phyloP scores from a whole-genome alignment of 2,888 invertebrate genomes.

The Alloplasta piceator region DNA sequence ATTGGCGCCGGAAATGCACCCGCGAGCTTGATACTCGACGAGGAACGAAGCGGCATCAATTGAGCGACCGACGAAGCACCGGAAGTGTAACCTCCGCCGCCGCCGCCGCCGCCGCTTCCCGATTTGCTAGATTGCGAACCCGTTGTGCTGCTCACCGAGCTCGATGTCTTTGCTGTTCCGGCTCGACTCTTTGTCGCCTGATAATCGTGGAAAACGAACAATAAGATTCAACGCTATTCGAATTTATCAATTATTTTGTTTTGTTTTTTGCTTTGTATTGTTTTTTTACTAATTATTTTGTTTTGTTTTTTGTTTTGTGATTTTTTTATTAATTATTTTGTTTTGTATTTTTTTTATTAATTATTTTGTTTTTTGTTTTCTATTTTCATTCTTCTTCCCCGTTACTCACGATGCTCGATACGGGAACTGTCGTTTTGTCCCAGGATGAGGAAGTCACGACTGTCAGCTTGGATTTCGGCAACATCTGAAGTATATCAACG shows the following conservation, averaged over 20 bases:
- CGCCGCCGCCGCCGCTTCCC: constrained; percentile 34
- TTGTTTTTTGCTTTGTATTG: too few species aligned
- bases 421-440: constrained; percentile 85
- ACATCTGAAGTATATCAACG: constrained; percentile 92
- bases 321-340: background rate
- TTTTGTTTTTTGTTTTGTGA: too few species aligned
- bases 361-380: too few species aligned
- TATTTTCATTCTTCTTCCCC: too few species aligned
- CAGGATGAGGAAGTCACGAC: constrained; percentile 85
- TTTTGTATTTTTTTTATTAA: too few species aligned
- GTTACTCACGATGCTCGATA: constrained; percentile 82
- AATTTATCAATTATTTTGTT: too few species aligned
- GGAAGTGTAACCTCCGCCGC: constrained; percentile 68
- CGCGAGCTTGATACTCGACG: constrained; percentile 78
- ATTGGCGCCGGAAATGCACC: constrained; percentile 79
- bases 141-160: constrained; percentile 73
- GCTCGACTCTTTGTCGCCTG: constrained; percentile 80
- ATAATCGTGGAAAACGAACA: constrained; percentile 30
- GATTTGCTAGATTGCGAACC: constrained; percentile 77
- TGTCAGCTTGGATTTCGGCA: constrained; percentile 88
- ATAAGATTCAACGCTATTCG: constrained; percentile 7
- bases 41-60: constrained; percentile 80
- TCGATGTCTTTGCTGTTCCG: constrained; percentile 77
- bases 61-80: constrained; percentile 75
- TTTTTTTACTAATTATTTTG: too few species aligned